These are phyloP conservation scores for Cephus runcator DNA, from an alignment of 2,888 invertebrate species.

Conservation along the genomic window DNA sequence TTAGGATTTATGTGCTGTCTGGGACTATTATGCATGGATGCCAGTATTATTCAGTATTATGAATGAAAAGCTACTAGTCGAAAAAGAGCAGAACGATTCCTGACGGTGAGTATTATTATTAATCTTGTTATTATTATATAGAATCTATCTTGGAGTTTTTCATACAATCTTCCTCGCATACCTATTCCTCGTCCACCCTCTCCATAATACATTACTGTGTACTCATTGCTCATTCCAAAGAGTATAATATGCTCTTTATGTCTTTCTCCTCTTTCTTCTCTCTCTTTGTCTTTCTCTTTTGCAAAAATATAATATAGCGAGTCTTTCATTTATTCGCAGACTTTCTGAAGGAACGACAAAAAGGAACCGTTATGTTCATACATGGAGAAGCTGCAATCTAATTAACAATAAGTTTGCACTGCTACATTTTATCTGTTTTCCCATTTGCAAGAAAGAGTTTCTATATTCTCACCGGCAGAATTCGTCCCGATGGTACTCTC, in stretches of 20 bases:
- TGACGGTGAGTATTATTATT: not conserved
- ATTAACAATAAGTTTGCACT: slow-evolving; percentile 12
- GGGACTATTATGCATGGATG: not conserved
- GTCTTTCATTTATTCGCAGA: slow-evolving; percentile 23
- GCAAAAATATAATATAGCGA: slow-evolving; percentile 50
- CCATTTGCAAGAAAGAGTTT: not conserved
- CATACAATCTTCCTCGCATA: not conserved
- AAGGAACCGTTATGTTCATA: slow-evolving; percentile 36
- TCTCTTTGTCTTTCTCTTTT: slow-evolving; percentile 30
- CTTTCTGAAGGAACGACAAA: slow-evolving; percentile 42
- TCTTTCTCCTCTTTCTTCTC: slow-evolving; percentile 6
- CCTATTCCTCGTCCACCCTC: not conserved
- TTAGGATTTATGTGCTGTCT: not conserved
- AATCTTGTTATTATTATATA: slow-evolving; percentile 4
- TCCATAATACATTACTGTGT: not conserved
- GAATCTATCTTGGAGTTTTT: not conserved
- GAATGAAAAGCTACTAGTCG: not conserved
- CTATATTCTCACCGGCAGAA: not conserved
- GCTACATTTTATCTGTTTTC: not conserved
- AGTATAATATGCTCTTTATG: slow-evolving; percentile 7
- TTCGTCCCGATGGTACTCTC: not conserved
- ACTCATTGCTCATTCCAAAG: not conserved
- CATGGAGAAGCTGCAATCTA: not conserved
- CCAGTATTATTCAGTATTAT: slow-evolving; percentile 2
- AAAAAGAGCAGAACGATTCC: not conserved